Evolutionary conservation across 2,797 vertebrate species (phyloP).

Genomic region (Amazonetta brasiliensis): DNA sequence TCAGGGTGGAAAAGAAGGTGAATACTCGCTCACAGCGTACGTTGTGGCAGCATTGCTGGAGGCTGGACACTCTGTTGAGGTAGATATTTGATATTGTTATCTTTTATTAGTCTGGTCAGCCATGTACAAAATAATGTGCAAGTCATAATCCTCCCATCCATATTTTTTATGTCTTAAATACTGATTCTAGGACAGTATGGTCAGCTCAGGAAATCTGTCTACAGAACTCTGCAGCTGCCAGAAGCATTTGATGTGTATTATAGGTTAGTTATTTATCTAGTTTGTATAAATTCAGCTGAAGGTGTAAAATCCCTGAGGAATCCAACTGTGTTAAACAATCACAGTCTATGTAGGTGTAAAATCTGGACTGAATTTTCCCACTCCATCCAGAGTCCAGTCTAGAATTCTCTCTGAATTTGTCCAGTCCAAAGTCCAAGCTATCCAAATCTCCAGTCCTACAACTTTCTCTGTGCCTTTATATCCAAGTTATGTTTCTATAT

Average conservation of each 20-base stretch:
- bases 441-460: background rate
- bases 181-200: background rate
- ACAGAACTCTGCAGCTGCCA: background rate
- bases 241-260: background rate
- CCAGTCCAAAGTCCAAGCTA: background rate
- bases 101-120: background rate
- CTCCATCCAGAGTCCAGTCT: background rate
- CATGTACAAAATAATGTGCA: background rate
- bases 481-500: background rate
- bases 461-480: background rate
- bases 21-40: slow-evolving; percentile 69
- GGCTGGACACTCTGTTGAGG: slow-evolving; percentile 36
- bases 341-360: background rate
- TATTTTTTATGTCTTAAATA: background rate
- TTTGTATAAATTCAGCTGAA: background rate
- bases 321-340: background rate
- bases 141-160: background rate
- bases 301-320: background rate
- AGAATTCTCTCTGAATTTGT: background rate
- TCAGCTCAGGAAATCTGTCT: background rate
- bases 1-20: slow-evolving; percentile 70
- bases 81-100: background rate
- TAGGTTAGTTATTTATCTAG: background rate
- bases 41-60: slow-evolving; percentile 71
- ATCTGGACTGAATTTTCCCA: background rate